Base-by-base conservation (phyloP, 2,888 invertebrate species). In the Tipula helvola region DNA sequence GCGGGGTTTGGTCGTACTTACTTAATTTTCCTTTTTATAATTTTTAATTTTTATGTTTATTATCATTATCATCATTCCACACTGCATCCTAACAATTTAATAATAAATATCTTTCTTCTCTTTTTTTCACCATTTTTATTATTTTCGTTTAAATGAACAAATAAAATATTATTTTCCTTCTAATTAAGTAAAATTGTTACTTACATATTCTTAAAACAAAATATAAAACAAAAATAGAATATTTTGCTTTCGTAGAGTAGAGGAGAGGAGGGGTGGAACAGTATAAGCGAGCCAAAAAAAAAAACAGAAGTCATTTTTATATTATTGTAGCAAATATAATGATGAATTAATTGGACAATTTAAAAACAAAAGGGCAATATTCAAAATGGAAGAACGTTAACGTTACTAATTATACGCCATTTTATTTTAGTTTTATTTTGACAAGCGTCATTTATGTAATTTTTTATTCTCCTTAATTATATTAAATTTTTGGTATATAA, bases 381-480 rank as follows among this genome's bases (percentile, higher is more conserved):
- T 71, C 71, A 71, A 71, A 71, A 71, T 71, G 71, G 71, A 71
- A 28, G 71, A 71, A 71, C 71, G 71, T 71, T 71, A 39, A 5
- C 28, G 28, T 28, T 28, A 28, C 71, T 71, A 71, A 71, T 71
- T 71, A 28, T 71, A 71, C 71, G 71, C 71, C 71, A 71, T 71
- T 28, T 71, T 71, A 18, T 71, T 71, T 71, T 71, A 71, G 28
- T 71, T 71, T 71, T 12, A 71, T 71, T 71, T 71, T 28, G 71
- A 71, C 71, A 71, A 71, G 71, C 71, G 71, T 71, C 71, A 71
- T 71, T 71, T 71, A 71, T 71, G 71, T 71, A 71, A 71, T 71
- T 71, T 71, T 71, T 71, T 71, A 71, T 71, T 71, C 28, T 28
- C 71, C 71, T 10, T 71, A 71, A 71, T 71, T 71, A 71, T 71